These are phyloP conservation scores for Drosophila bifasciata DNA, from an alignment of 1,140 invertebrate genomes.

Conservation along the genomic window DNA sequence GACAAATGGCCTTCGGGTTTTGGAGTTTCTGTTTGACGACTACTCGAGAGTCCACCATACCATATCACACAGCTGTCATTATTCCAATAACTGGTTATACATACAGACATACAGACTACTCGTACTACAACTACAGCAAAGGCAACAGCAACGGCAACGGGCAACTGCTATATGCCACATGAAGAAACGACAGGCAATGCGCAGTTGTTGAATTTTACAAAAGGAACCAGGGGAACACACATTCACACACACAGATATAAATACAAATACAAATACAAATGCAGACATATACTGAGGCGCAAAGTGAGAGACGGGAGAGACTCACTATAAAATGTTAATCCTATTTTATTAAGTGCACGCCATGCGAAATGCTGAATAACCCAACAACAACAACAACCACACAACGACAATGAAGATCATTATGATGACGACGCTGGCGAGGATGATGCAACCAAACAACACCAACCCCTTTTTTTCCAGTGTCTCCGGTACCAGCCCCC, in stretches of 20 bases:
- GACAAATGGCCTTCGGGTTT: slow-evolving; percentile 48
- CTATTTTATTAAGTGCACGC: slow-evolving; percentile 79
- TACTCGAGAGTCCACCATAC: slow-evolving; percentile 33
- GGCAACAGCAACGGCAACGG: slow-evolving; percentile 16
- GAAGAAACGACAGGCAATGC: slow-evolving; percentile 52
- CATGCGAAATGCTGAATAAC: slow-evolving; percentile 46
- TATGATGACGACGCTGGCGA: slow-evolving; percentile 24
- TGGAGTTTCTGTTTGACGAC: slow-evolving; percentile 26
- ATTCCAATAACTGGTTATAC: slow-evolving; percentile 77
- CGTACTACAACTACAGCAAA: slow-evolving; percentile 11
- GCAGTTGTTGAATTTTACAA: slow-evolving; percentile 60
- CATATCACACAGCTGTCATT: slow-evolving; percentile 74
- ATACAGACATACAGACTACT: slow-evolving; percentile 17
- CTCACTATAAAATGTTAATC: slow-evolving; percentile 79
- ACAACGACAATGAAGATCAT: slow-evolving; percentile 54
- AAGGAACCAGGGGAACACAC: slow-evolving; percentile 27
- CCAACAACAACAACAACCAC: slow-evolving; percentile 16
- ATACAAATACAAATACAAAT: slow-evolving; percentile 15
- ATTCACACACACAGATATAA: slow-evolving; percentile 19
- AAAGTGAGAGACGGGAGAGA: neutral
- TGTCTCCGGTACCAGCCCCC: slow-evolving; percentile 17
- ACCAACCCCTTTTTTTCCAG: slow-evolving; percentile 45
- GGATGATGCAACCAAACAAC: slow-evolving; percentile 36
- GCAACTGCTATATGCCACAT: slow-evolving; percentile 5
- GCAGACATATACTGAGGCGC: slow-evolving; percentile 26